A percentile compares a stretch with the other conserved stretches of the same genome.
Evolutionary conservation across 2,797 vertebrate genomes (phyloP).

Genomic region (Poliocrania exsul): DNA sequence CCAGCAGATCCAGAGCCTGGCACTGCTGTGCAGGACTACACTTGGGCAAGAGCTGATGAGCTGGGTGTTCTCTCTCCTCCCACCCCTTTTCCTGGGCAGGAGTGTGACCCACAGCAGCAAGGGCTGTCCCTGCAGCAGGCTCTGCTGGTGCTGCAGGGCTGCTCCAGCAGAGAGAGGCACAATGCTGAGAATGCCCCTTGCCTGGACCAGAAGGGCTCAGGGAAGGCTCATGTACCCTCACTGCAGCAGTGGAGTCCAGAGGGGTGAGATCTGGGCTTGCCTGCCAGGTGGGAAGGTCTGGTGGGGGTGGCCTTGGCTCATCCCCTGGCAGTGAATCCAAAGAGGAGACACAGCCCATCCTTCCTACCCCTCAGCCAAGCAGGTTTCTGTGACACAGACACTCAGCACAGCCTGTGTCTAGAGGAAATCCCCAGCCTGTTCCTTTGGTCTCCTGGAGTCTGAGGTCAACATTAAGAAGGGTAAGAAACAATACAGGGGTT

Average conservation of each 20-base stretch:
- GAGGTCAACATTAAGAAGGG: background rate
- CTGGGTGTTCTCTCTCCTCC: background rate
- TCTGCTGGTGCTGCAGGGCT: background rate
- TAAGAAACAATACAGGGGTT: background rate
- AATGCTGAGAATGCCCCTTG: background rate
- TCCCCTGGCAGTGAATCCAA: rapidly evolving
- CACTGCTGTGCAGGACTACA: background rate
- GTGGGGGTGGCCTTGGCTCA: background rate
- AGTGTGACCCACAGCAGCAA: background rate
- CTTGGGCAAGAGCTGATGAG: background rate
- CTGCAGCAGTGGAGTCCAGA: background rate
- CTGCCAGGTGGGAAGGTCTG: background rate
- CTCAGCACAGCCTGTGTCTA: background rate
- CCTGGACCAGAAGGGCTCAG: background rate
- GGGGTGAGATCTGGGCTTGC: background rate
- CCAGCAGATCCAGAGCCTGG: background rate
- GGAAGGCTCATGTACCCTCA: background rate
- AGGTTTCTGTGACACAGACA: background rate
- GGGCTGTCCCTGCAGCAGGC: background rate
- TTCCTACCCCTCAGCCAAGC: background rate
- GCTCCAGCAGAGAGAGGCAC: background rate
- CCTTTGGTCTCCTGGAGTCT: background rate
- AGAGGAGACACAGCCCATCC: background rate
- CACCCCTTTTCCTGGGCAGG: background rate
- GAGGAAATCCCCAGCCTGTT: background rate